Base-by-base conservation (phyloP, 2,113 vertebrate species). In the Pygoscelis antarcticus region DNA sequence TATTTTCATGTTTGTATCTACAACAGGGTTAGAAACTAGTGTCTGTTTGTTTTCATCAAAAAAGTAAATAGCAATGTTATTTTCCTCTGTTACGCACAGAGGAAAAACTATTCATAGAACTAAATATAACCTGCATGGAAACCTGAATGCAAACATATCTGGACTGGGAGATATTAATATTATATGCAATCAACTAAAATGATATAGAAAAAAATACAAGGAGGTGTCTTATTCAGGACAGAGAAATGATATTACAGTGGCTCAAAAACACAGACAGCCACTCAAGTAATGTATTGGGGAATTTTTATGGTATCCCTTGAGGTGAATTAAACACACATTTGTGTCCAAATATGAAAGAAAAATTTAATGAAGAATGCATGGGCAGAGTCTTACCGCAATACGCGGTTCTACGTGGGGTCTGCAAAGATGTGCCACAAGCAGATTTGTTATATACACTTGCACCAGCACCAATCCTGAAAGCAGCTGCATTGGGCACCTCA, bases 121-220 rank as follows among this genome's bases (percentile, higher is more conserved):
- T 47, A 62, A 23, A 72, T 90, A 57, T 57, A 93, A 86, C 54
- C 66, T 93, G 79, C 42, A 75, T 92, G 61, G 79, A 87, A 89
- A 92, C 22, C 22, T 75, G 40, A 80, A 83, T 89, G 27, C 61
- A 72, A 80, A 90, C 75, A 44, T 19, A 60, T 76, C 87, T 92
- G 84, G 60, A 68, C 54, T 76, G 72, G 71, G 78, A 57, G 68
- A n/a, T 81, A 4, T 2, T 96, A 38, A 89, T 96, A 86, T 95
- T 87, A 88, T 86, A 94, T 78, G 95, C 82, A 96, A 83, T 96
- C 85, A 25, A 26, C 93, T 75, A 60, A 66, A 92, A 20, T 61
- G 54, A 71, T 44, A n/a, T 69, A 60, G 38, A 47, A 62, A 61
- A 23, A 55, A 42, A 32, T 57, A 57, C 30, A 32, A 57, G 34